Conservation (phyloP, 2,113 vertebrate species). For the Oceanodroma tethys region DNA sequence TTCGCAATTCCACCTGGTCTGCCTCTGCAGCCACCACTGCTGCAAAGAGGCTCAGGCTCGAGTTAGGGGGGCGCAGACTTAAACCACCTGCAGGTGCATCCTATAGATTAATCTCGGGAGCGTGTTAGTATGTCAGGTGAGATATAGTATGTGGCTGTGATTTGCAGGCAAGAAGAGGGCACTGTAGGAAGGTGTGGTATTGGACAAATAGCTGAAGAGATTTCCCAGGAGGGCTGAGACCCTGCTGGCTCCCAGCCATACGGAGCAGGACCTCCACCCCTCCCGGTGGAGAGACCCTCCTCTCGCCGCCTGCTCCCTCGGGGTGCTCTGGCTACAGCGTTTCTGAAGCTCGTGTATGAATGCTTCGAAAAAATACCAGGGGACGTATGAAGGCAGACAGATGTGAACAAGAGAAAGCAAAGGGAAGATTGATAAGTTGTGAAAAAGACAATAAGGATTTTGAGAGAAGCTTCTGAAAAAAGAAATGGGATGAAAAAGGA, state of each 20-base stretch:
- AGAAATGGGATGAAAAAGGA: neutral
- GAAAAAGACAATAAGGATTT: neutral
- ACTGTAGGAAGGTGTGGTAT: neutral
- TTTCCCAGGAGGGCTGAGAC: neutral
- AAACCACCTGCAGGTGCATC: neutral
- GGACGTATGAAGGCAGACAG: neutral
- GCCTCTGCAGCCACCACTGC: neutral
- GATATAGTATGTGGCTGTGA: accelerated
- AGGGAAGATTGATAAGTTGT: neutral
- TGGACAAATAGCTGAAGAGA: neutral
- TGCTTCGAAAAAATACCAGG: neutral
- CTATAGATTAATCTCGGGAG: too few species aligned
- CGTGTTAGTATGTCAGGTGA: neutral
- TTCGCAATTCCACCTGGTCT: neutral
- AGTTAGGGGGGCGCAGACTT: too few species aligned
- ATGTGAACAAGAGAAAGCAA: neutral
- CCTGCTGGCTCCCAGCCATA: neutral
- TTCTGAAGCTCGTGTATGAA: neutral
- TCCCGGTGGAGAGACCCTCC: neutral
- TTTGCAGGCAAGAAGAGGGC: accelerated
- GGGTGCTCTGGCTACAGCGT: neutral
- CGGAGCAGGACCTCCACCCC: neutral
- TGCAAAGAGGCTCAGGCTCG: neutral
- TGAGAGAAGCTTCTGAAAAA: neutral
- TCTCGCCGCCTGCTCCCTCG: neutral